phyloP scores from a whole-genome alignment of 2,797 vertebrate species.

The Knipowitschia caucasica region DNA sequence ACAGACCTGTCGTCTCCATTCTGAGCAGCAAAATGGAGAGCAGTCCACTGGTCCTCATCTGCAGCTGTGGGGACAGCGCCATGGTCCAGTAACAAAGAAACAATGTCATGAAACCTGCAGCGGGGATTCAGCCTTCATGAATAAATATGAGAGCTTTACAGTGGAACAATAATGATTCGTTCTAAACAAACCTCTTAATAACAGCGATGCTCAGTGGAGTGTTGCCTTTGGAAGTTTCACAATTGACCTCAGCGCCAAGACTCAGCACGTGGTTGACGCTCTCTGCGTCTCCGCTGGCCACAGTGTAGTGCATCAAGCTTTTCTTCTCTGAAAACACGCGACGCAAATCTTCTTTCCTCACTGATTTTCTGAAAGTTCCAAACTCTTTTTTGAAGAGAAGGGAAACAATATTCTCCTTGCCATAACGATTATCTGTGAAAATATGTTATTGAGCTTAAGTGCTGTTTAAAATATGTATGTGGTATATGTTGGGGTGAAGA shows the following conservation, averaged over 20 bases:
- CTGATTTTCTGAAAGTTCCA: constrained; percentile 57
- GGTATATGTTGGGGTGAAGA: not conserved
- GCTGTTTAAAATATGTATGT: no score
- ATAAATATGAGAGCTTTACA: not conserved
- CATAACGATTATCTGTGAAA: constrained; percentile 42
- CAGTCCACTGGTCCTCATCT: constrained; percentile 80
- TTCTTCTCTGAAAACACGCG: constrained; percentile 60
- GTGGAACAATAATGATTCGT: not conserved
- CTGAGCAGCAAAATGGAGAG: constrained; percentile 85
- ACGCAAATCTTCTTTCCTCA: constrained; percentile 65
- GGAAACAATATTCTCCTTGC: constrained; percentile 38
- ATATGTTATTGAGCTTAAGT: not conserved
- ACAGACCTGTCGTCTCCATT: constrained; percentile 74
- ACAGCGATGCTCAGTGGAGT: constrained; percentile 79
- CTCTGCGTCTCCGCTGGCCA: constrained; percentile 69
- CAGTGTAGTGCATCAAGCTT: constrained; percentile 76
- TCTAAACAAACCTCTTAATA: constrained; percentile 62
- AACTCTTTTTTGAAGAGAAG: constrained; percentile 70
- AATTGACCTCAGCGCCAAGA: constrained; percentile 74
- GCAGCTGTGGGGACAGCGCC: constrained; percentile 59
- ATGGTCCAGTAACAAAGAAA: constrained; percentile 66
- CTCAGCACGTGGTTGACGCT: constrained; percentile 74
- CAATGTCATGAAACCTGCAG: constrained; percentile 69
- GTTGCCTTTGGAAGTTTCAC: constrained; percentile 67
- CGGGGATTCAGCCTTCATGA: constrained; percentile 9